Evolutionary conservation across 2,888 invertebrate species (phyloP), one percentile per base, ranked within the genome.

Genomic region (Hololepta plana): DNA sequence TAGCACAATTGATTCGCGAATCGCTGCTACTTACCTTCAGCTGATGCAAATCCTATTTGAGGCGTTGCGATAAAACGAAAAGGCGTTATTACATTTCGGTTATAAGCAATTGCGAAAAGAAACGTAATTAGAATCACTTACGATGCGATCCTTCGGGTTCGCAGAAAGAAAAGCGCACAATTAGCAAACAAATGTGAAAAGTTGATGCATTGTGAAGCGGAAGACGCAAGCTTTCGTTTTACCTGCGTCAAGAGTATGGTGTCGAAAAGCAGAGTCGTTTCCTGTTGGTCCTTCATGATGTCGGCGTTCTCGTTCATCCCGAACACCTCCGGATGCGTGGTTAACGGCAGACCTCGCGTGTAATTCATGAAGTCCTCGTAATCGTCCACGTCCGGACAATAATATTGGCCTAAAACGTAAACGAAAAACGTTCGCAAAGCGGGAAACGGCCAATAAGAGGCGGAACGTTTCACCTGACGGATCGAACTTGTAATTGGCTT

Each of bases 281-380:
- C 90, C 40, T 80, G 72, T 51, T 85, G 77, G 51, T 91, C 88
- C 49, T 87, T 85, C 43, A 82, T 75, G 42, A 91, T 85, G 44
- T 90, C 87, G 0, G 88, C 90, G 56, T 91, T 91, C 31, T 81
- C 69, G 51, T 91, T 76, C 67, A 91, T 81, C 7, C 91, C 91
- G 54, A 90, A 91, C 20, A 91, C 79, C 32, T 72, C 71, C 0
- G 91, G 90, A 28, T 72, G 65, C 9, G 87, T 75, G 13, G 70
- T 69, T 29, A 72, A 58, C 1, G 90, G 90, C 39, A 91, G 51
- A 14, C 67, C 63, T 12, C 59, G 67, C 0, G 74, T 70, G 42
- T 72, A 79, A 10, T 51, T 47, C 27, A 80, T 49, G 48, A 69
- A 82, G 14, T 71, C 70, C 0, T 72, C 68, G 41, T 81, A 73